phyloP scores from a whole-genome alignment of 2,113 vertebrate species.

The Pontoporia blainvillei region DNA sequence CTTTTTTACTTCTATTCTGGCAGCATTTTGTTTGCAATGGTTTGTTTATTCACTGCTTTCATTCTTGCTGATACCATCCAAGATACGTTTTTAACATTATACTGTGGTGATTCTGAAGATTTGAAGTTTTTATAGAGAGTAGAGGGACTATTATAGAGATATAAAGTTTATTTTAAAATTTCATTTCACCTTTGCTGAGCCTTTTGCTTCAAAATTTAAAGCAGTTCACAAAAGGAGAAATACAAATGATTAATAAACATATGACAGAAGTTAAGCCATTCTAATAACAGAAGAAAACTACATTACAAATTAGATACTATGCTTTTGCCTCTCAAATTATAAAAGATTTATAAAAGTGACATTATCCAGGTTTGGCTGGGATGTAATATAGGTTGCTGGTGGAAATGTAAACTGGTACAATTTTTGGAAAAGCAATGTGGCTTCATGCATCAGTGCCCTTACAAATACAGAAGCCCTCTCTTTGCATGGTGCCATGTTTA shows the following conservation, averaged over 20 bases:
- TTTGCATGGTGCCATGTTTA: background rate
- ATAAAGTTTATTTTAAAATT: background rate
- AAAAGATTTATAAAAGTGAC: background rate
- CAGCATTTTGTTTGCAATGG: background rate
- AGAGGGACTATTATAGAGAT: background rate
- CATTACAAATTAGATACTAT: background rate
- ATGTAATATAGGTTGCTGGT: background rate
- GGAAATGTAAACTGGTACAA: background rate
- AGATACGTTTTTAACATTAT: background rate
- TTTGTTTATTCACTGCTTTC: background rate
- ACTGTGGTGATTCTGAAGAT: background rate
- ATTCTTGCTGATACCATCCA: background rate
- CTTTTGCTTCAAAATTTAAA: conserved; percentile 42
- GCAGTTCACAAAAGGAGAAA: background rate
- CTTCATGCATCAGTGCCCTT: background rate
- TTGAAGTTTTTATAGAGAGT: background rate
- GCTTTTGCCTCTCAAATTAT: conserved; percentile 23
- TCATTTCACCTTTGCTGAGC: background rate
- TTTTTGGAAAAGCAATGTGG: background rate
- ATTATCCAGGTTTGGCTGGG: background rate
- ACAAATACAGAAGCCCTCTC: background rate
- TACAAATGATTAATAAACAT: background rate
- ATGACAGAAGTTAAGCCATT: background rate
- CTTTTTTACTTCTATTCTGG: background rate
- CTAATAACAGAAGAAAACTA: conserved; percentile 19